Percentiles rank a stretch among this genome's conserved stretches.
Conservation (phyloP, 2,888 invertebrate genomes). For the Nomada goodeniana region DNA sequence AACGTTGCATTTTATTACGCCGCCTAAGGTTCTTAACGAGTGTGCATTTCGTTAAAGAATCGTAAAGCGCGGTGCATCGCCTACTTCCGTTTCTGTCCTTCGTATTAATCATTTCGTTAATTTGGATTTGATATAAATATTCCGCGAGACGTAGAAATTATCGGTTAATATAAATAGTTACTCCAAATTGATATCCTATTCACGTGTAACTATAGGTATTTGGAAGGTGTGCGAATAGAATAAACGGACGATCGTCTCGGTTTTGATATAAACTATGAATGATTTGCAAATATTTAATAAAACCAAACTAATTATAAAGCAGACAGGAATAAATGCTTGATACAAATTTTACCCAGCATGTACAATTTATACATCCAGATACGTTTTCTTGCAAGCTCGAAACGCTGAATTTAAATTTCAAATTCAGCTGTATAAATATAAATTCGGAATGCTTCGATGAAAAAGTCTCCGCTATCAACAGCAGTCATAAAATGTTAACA, state of each 20-base stretch:
- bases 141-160: not conserved
- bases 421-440: not conserved
- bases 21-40: slow-evolving; percentile 19
- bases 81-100: not conserved
- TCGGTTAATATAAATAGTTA: too few species aligned
- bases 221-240: too few species aligned
- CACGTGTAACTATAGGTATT: too few species aligned
- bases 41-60: slow-evolving; percentile 14
- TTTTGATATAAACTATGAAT: too few species aligned
- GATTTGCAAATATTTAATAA: too few species aligned
- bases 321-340: not conserved
- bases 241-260: too few species aligned
- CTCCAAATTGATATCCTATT: too few species aligned
- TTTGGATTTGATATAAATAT: not conserved
- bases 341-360: not conserved
- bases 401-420: not conserved
- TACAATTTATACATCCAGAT: too few species aligned
- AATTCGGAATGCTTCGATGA: not conserved
- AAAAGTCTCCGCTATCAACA: not conserved
- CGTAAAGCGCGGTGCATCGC: not conserved
- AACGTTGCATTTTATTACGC: slow-evolving; percentile 18
- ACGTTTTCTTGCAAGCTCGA: not conserved
- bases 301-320: too few species aligned
- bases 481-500: too few species aligned
- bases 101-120: slow-evolving; percentile 13